phyloP scores from a whole-genome alignment of 2,797 vertebrate genomes.

The Jordanella pulchra region DNA sequence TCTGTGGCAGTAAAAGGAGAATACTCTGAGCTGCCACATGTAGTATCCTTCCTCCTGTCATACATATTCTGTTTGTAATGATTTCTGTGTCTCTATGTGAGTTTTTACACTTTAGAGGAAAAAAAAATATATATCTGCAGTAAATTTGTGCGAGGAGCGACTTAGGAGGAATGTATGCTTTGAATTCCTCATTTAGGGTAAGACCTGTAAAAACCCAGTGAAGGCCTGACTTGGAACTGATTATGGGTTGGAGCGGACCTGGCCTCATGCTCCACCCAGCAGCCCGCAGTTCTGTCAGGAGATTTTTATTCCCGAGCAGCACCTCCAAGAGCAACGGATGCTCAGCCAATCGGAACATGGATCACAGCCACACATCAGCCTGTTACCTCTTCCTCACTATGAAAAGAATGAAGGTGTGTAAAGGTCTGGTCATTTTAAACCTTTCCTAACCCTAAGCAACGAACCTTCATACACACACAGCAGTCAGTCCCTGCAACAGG shows the following conservation, averaged over 20 bases:
- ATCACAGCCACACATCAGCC: background rate
- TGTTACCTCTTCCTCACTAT: background rate
- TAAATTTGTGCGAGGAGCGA: background rate
- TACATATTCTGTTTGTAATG: background rate
- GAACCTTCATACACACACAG: too few relatives aligned
- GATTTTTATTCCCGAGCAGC: background rate
- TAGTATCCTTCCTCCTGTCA: background rate
- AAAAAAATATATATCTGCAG: background rate
- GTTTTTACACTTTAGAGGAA: background rate
- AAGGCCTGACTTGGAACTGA: background rate
- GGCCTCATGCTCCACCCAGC: background rate
- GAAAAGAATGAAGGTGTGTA: too few relatives aligned
- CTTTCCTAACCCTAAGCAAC: too few relatives aligned
- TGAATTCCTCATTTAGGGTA: background rate
- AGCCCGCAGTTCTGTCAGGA: background rate
- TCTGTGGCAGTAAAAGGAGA: too few relatives aligned
- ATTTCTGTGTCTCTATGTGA: too few relatives aligned
- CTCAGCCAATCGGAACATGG: background rate
- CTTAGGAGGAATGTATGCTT: background rate
- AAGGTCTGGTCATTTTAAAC: too few relatives aligned
- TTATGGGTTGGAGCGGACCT: too few relatives aligned
- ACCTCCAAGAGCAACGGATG: background rate
- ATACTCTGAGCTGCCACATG: too few relatives aligned
- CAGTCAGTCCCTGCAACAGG: too few relatives aligned
- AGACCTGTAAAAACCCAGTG: background rate